Evolutionary conservation across 2,797 vertebrate genomes (phyloP).

Genomic region (Siniperca undulata): DNA sequence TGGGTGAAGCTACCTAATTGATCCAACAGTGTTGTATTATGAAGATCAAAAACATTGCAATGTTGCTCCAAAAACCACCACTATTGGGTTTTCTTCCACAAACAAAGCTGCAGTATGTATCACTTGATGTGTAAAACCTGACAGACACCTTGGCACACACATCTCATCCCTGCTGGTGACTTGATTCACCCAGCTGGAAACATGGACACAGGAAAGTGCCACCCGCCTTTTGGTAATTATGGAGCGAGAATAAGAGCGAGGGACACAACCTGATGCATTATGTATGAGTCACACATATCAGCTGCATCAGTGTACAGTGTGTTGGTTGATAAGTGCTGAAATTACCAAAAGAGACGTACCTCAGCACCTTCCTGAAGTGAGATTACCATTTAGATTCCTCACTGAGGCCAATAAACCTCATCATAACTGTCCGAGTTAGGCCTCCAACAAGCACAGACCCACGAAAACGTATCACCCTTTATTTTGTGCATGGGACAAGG

Average conservation of each 20-base stretch:
- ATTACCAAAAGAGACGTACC: not conserved
- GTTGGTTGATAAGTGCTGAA: constrained; percentile 4
- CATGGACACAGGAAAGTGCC: not conserved
- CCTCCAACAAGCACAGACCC: not conserved
- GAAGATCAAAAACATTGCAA: not conserved
- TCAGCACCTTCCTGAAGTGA: constrained; percentile 4
- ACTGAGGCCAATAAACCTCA: not conserved
- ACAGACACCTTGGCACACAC: constrained; percentile 24
- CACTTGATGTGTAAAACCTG: constrained; percentile 8
- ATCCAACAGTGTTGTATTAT: not conserved
- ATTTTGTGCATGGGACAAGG: not conserved
- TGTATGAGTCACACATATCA: constrained; percentile 50
- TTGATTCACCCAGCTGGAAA: constrained; percentile 25
- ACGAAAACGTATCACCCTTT: not conserved
- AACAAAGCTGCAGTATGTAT: not conserved
- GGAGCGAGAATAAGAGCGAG: constrained; percentile 41
- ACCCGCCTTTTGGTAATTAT: constrained; percentile 47
- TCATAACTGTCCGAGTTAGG: not conserved
- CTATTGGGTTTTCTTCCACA: not conserved
- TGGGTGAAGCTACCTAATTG: not conserved
- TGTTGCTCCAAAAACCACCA: not conserved
- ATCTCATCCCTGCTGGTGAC: constrained; percentile 9
- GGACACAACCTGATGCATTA: constrained; percentile 58
- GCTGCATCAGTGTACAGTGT: constrained; percentile 21
- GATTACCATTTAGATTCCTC: constrained; percentile 58